Base-by-base conservation (phyloP, 2,113 vertebrate species). In the Casuarius casuarius region DNA sequence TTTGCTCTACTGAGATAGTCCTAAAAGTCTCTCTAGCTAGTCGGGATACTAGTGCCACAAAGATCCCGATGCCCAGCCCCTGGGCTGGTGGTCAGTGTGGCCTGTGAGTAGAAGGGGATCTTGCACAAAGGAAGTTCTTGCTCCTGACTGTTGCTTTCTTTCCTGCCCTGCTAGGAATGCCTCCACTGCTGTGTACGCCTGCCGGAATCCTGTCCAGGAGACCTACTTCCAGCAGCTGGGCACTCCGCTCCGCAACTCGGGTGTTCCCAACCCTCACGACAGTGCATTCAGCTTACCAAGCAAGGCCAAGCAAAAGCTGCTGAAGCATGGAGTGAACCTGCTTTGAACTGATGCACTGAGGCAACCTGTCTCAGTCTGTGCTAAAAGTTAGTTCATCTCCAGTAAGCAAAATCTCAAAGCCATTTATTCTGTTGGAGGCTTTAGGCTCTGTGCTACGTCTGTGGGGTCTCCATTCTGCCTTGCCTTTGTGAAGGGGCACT, bases 301-400 rank as follows among this genome's bases (percentile, higher is more conserved):
- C 98, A 99, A 98, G 95, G 99, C 99, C 94, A 98, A 98, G 49
- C 99, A 99, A 95, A 98, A 99, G 88, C 98, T 99, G 71, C 98
- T 99, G 84, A 99, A 99, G 96, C 99, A 99, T 0, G 99, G 99
- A 3, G 98, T 99, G 58, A 99, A 99, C 98, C 95, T 99, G 70
- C 98, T 99, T 2, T 99, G 98, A 99, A 5, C 81, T 2, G 17
- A 3, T 16, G 59, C 35, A 5, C 35, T 31, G 15, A 1, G 40
- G 5, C 7, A 20, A 2, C 1, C 0, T 11, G 19, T 2, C 23
- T 44, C 46, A 9, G 85, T 87, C 76, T 2, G 0, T 33, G 35
- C 0, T 1, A 10, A 2, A 14, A 29, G 44, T 17, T 7, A 5
- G 46, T n/a, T 70, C 74, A 5, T 15, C 87, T 95, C 61, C 58